Base-by-base conservation (phyloP, 1,140 invertebrate species). In the Heliconius congener region DNA sequence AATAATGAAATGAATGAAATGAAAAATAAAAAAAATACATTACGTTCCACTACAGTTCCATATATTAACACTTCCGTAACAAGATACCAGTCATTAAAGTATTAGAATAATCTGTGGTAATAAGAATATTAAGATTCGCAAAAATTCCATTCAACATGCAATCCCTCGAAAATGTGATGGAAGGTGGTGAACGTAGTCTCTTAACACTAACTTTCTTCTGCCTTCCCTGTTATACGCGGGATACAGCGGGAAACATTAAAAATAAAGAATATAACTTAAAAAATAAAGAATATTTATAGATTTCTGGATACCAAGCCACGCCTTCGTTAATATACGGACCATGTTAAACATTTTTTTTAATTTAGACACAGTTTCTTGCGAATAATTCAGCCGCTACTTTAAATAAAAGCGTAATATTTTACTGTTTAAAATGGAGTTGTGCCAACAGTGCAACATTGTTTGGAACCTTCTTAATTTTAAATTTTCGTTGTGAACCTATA, bases 301-400 rank as follows among this genome's bases (percentile, higher is more conserved):
- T 34, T 66, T 30, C 1, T 23, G 3, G 13, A 66, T 23, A n/a
- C 55, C 55, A 23, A 57, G 8, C 19, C 27, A 23, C 8, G 55
- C 6, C 55, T 57, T 57, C n/a, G 9, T 57, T 19, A 66, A 30
- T 66, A 13, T 30, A 66, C 9, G n/a, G 23, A 66, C 9, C 60
- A 66, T 57, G 19, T 57, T 34, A 84, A 52, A 80, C 37, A 8
- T 78, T 66, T 66, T 66, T 66, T 66, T 66, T 30, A 66, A 66
- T 66, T 13, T 66, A 66, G n/a, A 66, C 23, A 27, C 27, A 23
- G n/a, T 66, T 27, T 66, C 27, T 66, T 11, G 4, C 16, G 60
- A 66, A 66, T 66, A 27, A 66, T 66, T 27, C 60, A 66, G 60
- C 42, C 11, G 23, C 60, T 66, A 66, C 60, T 66, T 66, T 66